Evolutionary conservation across 2,797 vertebrate species (phyloP).

Genomic region (Bradypodion pumilum): DNA sequence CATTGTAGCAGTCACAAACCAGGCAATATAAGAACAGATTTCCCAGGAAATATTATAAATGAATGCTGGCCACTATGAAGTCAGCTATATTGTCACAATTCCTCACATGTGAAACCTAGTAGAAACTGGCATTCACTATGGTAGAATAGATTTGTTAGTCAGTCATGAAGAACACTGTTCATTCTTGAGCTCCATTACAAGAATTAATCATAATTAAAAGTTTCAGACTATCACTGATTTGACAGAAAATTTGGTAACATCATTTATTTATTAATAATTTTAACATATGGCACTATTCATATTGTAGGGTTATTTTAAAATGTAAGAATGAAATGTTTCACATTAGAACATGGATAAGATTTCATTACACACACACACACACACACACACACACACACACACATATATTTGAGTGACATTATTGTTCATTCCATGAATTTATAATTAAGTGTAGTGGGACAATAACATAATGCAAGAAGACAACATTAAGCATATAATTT

Average conservation of each 20-base stretch:
- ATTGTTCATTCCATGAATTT: slow-evolving; percentile 18
- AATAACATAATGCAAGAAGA: slow-evolving; percentile 45
- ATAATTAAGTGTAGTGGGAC: slow-evolving; percentile 40
- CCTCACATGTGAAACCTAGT: not conserved
- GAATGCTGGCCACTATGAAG: not conserved
- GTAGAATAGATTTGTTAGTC: not conserved
- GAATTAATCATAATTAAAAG: not conserved
- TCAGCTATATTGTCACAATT: not conserved
- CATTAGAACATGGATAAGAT: slow-evolving; percentile 1
- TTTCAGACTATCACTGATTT: not conserved
- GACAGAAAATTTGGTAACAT: not conserved
- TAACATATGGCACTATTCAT: slow-evolving; percentile 15
- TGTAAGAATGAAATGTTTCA: slow-evolving; percentile 16
- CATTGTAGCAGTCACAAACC: not conserved
- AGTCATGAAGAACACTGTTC: too few species aligned
- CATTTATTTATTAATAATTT: not conserved
- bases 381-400: too few species aligned
- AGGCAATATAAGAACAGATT: not conserved
- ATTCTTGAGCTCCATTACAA: not conserved
- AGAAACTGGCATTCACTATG: not conserved
- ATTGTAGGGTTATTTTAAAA: slow-evolving; percentile 38
- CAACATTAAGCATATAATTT: slow-evolving; percentile 46
- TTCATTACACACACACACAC: too few species aligned
- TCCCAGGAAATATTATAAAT: not conserved
- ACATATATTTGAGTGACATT: not conserved